Conservation (phyloP, 2,113 vertebrate species). For the Labeo rohita region DNA sequence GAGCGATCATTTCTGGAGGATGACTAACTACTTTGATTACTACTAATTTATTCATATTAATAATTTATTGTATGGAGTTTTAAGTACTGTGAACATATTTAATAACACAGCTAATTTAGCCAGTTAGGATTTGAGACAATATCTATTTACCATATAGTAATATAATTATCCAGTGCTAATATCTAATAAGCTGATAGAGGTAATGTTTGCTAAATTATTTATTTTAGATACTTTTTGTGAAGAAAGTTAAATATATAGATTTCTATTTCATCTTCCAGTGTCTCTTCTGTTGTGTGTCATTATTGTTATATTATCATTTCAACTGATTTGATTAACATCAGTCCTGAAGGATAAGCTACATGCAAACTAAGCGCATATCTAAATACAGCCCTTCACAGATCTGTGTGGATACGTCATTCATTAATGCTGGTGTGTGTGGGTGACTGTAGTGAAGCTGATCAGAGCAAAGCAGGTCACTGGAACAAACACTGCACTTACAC, state of each 20-base stretch:
- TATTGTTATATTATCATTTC: background rate
- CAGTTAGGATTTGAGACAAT: background rate
- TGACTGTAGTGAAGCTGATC: too few species aligned
- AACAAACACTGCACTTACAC: too few species aligned
- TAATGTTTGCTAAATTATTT: background rate
- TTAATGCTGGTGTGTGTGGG: background rate
- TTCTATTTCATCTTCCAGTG: background rate
- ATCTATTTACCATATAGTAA: background rate
- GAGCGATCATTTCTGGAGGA: background rate
- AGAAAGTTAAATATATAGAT: background rate
- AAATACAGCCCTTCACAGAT: background rate
- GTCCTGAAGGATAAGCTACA: conserved; percentile 13
- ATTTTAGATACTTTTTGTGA: background rate
- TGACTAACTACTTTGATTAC: background rate
- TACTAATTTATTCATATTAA: conserved; percentile 8
- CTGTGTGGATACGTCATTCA: background rate
- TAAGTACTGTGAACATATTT: background rate
- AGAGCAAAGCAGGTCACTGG: too few species aligned
- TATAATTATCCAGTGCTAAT: background rate
- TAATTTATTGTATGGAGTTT: background rate
- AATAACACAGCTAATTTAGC: background rate
- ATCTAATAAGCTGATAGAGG: background rate
- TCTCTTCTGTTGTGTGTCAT: background rate
- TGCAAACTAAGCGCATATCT: background rate
- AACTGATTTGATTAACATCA: conserved; percentile 2